phyloP scores from a whole-genome alignment of 2,113 vertebrate genomes.

The Natator depressus region DNA sequence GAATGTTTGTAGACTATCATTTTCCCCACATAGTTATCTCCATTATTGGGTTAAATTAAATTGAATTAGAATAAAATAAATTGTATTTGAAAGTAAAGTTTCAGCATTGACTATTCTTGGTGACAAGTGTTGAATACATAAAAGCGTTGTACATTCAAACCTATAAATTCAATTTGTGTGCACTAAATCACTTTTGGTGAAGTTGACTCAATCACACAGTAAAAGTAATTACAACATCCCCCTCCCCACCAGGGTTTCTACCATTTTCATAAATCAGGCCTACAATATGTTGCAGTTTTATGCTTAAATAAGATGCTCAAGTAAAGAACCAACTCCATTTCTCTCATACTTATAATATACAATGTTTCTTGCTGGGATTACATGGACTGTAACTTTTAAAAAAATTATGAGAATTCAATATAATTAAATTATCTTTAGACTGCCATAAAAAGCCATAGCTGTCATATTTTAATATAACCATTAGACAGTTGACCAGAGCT shows the following conservation, averaged over 20 bases:
- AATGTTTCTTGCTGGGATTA: not conserved
- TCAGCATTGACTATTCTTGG: not conserved
- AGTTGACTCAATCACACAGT: not conserved
- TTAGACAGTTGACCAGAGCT: not conserved
- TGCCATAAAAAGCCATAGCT: not conserved
- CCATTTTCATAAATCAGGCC: not conserved
- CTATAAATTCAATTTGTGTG: not conserved
- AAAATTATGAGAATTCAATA: not conserved
- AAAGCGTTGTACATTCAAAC: not conserved
- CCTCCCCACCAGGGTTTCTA: not conserved
- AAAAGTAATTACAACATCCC: not conserved
- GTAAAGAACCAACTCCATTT: not conserved
- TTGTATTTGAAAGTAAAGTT: slow-evolving; percentile 30
- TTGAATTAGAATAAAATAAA: slow-evolving; percentile 52
- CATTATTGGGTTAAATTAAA: slow-evolving; percentile 47
- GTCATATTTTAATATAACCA: slow-evolving; percentile 50
- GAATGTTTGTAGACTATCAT: slow-evolving; percentile 45
- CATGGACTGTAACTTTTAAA: not conserved
- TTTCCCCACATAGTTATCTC: not conserved
- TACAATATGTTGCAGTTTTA: not conserved
- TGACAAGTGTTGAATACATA: slow-evolving; percentile 9
- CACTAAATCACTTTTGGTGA: slow-evolving; percentile 29
- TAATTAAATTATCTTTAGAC: not conserved
- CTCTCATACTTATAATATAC: not conserved
- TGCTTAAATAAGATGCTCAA: slow-evolving; percentile 3